These are phyloP conservation scores for Oryctolagus cuniculus DNA, from an alignment of 2,113 vertebrate genomes.

Conservation along the genomic window DNA sequence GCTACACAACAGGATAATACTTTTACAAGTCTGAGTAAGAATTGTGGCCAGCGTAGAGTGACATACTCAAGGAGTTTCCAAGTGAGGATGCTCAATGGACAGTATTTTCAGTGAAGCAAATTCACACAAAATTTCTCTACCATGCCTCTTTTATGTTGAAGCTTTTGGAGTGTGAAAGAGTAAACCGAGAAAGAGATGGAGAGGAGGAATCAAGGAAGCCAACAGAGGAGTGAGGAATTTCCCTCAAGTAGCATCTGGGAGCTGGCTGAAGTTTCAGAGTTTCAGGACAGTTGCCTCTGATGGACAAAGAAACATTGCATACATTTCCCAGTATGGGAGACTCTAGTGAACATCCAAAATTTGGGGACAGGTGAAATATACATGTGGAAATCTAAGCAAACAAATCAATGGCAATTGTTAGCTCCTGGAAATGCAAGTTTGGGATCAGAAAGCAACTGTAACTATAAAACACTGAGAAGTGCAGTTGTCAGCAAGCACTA, in stretches of 20 bases:
- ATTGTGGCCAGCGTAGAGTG: neutral
- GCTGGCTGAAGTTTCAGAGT: rapidly evolving
- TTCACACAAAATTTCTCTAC: neutral
- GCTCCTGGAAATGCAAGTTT: neutral
- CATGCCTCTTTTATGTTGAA: neutral
- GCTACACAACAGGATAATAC: neutral
- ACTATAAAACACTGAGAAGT: neutral
- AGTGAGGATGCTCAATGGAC: neutral
- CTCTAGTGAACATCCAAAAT: neutral
- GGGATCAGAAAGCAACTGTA: neutral
- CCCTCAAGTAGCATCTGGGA: neutral
- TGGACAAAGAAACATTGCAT: neutral
- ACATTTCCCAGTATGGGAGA: constrained; percentile 1
- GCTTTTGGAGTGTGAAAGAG: neutral
- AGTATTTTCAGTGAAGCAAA: neutral
- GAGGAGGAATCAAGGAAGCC: neutral
- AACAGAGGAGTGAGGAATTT: neutral
- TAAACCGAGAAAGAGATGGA: neutral
- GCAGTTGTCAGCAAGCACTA: neutral
- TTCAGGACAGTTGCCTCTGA: neutral
- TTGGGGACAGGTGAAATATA: neutral
- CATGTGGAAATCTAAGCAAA: neutral
- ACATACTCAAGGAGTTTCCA: neutral
- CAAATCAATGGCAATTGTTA: neutral
- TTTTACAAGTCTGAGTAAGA: neutral